Evolutionary conservation across 2,113 vertebrate species (phyloP).

Genomic region (Sprattus sprattus): DNA sequence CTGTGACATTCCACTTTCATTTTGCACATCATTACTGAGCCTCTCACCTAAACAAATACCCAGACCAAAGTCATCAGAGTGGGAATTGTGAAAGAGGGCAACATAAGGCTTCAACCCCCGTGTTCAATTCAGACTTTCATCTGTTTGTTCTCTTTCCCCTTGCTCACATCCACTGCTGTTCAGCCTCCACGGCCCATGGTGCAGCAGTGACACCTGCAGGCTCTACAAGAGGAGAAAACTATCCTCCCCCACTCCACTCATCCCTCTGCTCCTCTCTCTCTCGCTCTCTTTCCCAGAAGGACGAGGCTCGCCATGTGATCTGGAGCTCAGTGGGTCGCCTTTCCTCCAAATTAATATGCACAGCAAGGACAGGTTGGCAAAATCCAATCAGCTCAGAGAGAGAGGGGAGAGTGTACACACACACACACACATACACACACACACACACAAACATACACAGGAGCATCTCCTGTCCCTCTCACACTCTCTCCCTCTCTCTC

Average conservation of each 20-base stretch:
- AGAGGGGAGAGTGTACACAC: conserved; percentile 25
- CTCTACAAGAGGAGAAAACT: conserved; percentile 45
- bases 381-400: conserved; percentile 52
- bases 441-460: not conserved
- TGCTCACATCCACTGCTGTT: not conserved
- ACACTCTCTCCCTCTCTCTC: too few relatives aligned
- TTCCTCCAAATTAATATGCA: conserved; percentile 56
- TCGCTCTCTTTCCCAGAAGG: conserved; percentile 32
- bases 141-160: not conserved
- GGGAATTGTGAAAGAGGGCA: not conserved
- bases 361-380: conserved; percentile 47
- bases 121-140: not conserved
- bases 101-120: not conserved
- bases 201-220: conserved; percentile 78
- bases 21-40: not conserved
- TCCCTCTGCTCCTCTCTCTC: not conserved
- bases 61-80: not conserved
- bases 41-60: not conserved
- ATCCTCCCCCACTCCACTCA: not conserved
- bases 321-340: conserved; percentile 41
- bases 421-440: not conserved
- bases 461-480: too few relatives aligned
- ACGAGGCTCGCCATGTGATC: conserved; percentile 42
- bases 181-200: conserved; percentile 46
- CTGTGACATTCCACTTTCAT: not conserved